Base-by-base conservation (phyloP, 1,140 invertebrate genomes). In the Dendroctonus ponderosae region DNA sequence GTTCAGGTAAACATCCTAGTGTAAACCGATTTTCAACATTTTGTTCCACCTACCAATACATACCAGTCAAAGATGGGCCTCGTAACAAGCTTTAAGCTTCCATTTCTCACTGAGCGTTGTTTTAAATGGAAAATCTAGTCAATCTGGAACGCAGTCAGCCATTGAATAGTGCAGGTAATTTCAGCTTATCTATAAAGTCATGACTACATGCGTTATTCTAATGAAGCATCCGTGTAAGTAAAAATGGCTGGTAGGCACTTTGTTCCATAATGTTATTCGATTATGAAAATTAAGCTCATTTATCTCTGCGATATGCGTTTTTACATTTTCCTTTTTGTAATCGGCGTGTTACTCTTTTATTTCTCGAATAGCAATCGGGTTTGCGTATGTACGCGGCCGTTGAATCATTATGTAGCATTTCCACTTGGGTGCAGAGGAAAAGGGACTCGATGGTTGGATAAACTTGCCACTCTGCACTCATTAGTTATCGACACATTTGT, bases 181-280 rank as follows among this genome's bases (percentile, higher is more conserved):
- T 40, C 7, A 61, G 48, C 50, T 53, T 52, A 62, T 62, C 50
- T 62, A 53, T 14, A 52, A 11, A 40, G 26, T n/a, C 60, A 44
- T 43, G 40, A 49, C 49, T 52, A 62, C 60, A 52, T 62, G 43
- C n/a, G 40, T 62, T 53, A 26, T 42, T 53, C 46, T 62, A 62
- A 62, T 62, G 60, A 53, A 37, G 48, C 12, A 15, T 44, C 40
- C 8, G 12, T 53, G 12, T 49, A 53, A 62, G 39, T 62, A 53
- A 52, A 62, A 62, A 62, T 62, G 60, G 60, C 41, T 53, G 60
- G 49, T 62, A 51, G 60, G 50, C 49, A 62, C 53, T 61, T 62
- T 62, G 60, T 62, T 52, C 12, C 12, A 14, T 62, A 62, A 62
- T 62, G 60, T 62, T 40, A 52, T 53, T 5, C 60, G 7, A 52